Conservation (phyloP, 1,140 invertebrate species). For the Drosophila tani region DNA sequence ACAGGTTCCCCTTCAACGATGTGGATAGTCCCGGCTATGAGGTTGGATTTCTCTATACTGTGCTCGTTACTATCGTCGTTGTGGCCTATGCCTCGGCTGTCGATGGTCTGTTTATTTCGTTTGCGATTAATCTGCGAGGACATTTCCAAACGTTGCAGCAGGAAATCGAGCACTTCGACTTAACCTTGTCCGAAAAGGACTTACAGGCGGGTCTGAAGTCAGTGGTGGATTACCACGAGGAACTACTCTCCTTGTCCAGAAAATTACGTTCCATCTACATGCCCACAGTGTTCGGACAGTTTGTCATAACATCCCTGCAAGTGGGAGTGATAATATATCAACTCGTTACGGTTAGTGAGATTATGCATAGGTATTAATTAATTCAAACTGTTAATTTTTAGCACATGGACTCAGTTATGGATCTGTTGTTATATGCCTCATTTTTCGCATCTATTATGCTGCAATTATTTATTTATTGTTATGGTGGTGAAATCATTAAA, state of each 20-base stretch:
- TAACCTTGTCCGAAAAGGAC: constrained; percentile 5
- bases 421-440: constrained; percentile 59
- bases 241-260: constrained; percentile 49
- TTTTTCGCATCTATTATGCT: constrained; percentile 75
- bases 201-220: constrained; percentile 32
- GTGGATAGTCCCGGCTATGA: constrained; percentile 67
- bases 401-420: constrained; percentile 67
- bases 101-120: constrained; percentile 74
- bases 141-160: constrained; percentile 72
- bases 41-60: constrained; percentile 59
- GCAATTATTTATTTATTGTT: constrained; percentile 80
- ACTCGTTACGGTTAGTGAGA: constrained; percentile 60
- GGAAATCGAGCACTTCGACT: constrained; percentile 34
- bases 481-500: constrained; percentile 78
- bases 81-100: constrained; percentile 70
- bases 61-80: constrained; percentile 63
- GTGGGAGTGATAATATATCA: constrained; percentile 83
- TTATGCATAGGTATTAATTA: not conserved
- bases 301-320: constrained; percentile 76
- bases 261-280: constrained; percentile 57
- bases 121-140: constrained; percentile 73
- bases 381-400: constrained; percentile 20
- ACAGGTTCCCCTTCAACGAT: constrained; percentile 71
- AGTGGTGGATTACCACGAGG: constrained; percentile 60
- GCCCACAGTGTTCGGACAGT: constrained; percentile 77